Evolutionary conservation across 1,140 invertebrate species (phyloP).

Genomic region (Trichonephila clavipes): DNA sequence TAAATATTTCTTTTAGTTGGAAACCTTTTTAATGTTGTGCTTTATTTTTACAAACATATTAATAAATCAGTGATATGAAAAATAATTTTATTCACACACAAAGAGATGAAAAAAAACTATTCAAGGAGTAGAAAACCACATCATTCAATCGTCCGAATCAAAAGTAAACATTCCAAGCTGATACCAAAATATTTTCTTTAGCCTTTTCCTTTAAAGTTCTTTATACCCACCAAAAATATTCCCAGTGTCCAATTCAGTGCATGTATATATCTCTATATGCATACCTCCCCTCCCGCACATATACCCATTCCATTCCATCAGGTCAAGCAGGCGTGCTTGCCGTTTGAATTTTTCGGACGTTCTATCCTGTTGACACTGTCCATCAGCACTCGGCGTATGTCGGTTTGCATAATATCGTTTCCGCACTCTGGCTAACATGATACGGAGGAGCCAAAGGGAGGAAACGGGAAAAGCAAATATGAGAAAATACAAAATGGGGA

Average conservation of each 20-base stretch:
- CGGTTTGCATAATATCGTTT: conserved; percentile 76
- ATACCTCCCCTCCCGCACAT: not conserved
- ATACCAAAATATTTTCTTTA: conserved; percentile 42
- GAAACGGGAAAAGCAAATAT: conserved; percentile 71
- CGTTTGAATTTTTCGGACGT: conserved; percentile 70
- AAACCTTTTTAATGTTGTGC: no score
- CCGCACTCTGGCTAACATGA: conserved; percentile 66
- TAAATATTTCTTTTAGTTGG: no score
- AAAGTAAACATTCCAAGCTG: conserved; percentile 22
- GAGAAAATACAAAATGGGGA: conserved; percentile 71
- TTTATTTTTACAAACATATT: no score
- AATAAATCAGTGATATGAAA: no score
- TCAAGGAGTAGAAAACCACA: not conserved
- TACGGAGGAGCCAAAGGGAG: not conserved
- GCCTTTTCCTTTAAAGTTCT: conserved; percentile 6
- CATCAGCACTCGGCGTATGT: conserved; percentile 68
- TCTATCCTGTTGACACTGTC: conserved; percentile 74
- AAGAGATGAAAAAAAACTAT: no score
- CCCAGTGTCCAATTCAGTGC: conserved; percentile 42
- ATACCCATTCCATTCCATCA: conserved; percentile 46
- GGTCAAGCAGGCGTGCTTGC: conserved; percentile 69
- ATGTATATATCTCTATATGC: conserved; percentile 50
- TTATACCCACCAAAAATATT: conserved; percentile 34
- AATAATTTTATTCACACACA: no score
- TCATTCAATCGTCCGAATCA: not conserved